Percentiles rank a stretch among this genome's conserved stretches.
These are phyloP conservation scores for Probaryconus sp. DNA, from an alignment of 1,140 invertebrate genomes.

Conservation along the genomic window DNA sequence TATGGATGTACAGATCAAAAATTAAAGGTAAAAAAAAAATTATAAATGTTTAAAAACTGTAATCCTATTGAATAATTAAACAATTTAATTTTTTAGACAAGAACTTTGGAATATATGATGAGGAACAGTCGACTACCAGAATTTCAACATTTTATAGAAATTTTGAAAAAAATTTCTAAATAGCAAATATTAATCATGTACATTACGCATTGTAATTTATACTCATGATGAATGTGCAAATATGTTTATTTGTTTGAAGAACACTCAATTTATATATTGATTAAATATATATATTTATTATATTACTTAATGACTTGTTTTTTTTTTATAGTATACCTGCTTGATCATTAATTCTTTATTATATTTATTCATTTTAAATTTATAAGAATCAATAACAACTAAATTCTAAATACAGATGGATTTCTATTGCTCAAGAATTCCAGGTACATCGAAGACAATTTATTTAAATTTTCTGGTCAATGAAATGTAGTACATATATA, in stretches of 20 bases:
- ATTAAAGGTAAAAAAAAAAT: conserved; percentile 70
- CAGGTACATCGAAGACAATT: conserved; percentile 26
- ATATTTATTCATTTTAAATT: no score
- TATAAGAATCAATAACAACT: no score
- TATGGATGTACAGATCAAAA: conserved; percentile 79
- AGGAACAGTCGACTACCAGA: conserved; percentile 66
- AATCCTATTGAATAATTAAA: conserved; percentile 7
- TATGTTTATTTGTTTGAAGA: no score
- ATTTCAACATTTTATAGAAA: conserved; percentile 68
- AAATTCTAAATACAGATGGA: no score
- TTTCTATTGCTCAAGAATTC: not conserved
- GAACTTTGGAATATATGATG: conserved; percentile 67
- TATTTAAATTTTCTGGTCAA: conserved; percentile 43
- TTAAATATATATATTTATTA: no score
- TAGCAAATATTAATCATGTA: no score
- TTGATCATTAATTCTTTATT: no score
- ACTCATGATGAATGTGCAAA: no score
- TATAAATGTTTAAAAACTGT: conserved; percentile 2
- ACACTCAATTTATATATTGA: no score
- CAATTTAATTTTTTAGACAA: conserved; percentile 62
- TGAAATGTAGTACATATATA: conserved; percentile 29
- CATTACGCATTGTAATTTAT: no score
- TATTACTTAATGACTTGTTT: no score
- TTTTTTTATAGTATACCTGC: no score
- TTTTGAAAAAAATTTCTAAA: conserved; percentile 67